Evolutionary conservation across 64 coral and sea anemone species (phyloP).

Genomic region (Porites australiensis): DNA sequence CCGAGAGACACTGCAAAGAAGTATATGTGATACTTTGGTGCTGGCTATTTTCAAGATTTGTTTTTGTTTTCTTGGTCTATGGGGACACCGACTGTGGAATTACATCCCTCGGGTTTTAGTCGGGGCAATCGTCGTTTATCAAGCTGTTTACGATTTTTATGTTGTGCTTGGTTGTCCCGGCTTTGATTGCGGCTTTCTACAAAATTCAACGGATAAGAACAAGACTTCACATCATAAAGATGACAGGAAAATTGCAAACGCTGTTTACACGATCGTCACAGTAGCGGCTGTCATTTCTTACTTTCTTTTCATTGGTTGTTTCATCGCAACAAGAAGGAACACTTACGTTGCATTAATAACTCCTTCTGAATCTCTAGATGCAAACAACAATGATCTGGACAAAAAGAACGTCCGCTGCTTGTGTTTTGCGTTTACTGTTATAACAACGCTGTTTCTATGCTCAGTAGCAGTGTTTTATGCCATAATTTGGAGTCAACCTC

Average conservation of each 20-base stretch:
- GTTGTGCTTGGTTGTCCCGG: conserved; percentile 51
- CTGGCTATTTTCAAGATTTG: neutral
- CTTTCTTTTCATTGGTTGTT: conserved; percentile 12
- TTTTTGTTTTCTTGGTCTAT: conserved; percentile 49
- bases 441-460: conserved; percentile 31
- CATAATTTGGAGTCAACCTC: conserved; percentile 55
- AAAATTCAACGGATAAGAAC: conserved; percentile 52
- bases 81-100: conserved; percentile 39
- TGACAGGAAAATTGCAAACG: conserved; percentile 39
- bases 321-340: conserved; percentile 28
- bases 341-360: conserved; percentile 8
- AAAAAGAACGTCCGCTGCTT: neutral
- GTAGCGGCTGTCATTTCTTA: conserved; percentile 61
- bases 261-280: conserved; percentile 61
- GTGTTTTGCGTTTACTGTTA: conserved; percentile 48
- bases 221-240: conserved; percentile 35
- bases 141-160: conserved; percentile 60
- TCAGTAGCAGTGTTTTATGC: conserved; percentile 63
- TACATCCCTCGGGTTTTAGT: conserved; percentile 29
- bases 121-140: conserved; percentile 26
- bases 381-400: neutral
- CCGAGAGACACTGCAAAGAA: neutral
- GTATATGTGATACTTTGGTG: neutral
- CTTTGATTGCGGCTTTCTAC: conserved; percentile 61
- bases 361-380: conserved; percentile 22